Percentiles rank a stretch among this genome's conserved stretches.
Evolutionary conservation across 2,888 invertebrate species (phyloP).

Genomic region (Schizaphis graminum): DNA sequence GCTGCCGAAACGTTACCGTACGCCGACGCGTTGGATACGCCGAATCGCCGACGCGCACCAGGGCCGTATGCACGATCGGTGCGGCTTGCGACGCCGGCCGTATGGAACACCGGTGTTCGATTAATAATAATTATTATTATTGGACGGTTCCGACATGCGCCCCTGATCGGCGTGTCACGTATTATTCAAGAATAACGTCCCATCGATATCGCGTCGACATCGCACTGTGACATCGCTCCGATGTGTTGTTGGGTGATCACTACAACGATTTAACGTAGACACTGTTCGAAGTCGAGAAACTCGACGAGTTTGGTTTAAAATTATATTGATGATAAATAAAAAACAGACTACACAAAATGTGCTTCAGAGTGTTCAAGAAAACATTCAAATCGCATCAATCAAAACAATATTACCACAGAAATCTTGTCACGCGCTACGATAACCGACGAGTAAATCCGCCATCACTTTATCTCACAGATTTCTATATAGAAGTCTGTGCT

Average conservation of each 20-base stretch:
- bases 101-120: background rate
- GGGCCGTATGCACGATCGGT: background rate
- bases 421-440: no score
- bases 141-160: background rate
- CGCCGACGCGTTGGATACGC: slow-evolving; percentile 5
- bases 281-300: background rate
- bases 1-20: background rate
- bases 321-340: background rate
- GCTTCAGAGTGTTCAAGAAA: background rate
- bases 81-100: background rate
- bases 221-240: background rate
- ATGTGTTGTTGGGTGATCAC: background rate
- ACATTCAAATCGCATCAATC: background rate
- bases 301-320: background rate
- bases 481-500: no score
- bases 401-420: background rate
- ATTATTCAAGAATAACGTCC: slow-evolving; percentile 40
- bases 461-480: no score
- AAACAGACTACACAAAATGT: background rate
- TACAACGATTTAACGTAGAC: background rate
- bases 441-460: background rate
- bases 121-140: background rate
- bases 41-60: background rate
- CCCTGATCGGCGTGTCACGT: slow-evolving; percentile 32
- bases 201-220: background rate